Conservation (phyloP, 1,140 invertebrate genomes). For the Acyrthosiphon pisum region DNA sequence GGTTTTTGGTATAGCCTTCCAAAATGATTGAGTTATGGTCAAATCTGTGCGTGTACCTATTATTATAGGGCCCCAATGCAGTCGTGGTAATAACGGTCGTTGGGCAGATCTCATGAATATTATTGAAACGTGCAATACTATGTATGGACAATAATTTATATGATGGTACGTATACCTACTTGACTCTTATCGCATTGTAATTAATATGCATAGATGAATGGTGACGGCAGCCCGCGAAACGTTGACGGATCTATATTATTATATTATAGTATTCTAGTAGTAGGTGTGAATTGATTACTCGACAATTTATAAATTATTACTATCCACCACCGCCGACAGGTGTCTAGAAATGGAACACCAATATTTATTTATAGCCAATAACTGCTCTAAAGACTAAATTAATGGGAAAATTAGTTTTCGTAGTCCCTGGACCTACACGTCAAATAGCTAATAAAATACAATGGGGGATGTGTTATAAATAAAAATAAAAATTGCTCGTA, state of each 20-base stretch:
- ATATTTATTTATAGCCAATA: slow-evolving; percentile 30
- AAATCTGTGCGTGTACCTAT: background rate
- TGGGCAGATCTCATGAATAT: slow-evolving; percentile 23
- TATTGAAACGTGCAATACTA: background rate
- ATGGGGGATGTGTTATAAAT: background rate
- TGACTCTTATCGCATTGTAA: background rate
- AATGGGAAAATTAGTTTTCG: background rate
- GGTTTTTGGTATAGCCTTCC: background rate
- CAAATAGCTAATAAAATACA: background rate
- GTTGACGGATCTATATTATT: slow-evolving; percentile 9
- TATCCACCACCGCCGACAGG: background rate
- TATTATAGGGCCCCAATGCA: background rate
- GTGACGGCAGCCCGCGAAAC: background rate
- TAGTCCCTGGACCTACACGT: background rate
- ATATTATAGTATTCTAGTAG: background rate
- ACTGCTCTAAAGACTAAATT: background rate
- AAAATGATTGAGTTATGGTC: slow-evolving; percentile 39
- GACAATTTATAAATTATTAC: background rate
- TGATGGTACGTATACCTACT: background rate
- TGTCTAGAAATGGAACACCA: slow-evolving; percentile 6
- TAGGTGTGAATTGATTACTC: background rate
- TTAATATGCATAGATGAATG: slow-evolving; percentile 16
- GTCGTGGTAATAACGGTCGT: background rate
- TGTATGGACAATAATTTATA: background rate
- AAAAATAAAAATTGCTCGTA: background rate